Evolutionary conservation across 2,888 invertebrate species (phyloP).

Genomic region (Pinctada fucata): DNA sequence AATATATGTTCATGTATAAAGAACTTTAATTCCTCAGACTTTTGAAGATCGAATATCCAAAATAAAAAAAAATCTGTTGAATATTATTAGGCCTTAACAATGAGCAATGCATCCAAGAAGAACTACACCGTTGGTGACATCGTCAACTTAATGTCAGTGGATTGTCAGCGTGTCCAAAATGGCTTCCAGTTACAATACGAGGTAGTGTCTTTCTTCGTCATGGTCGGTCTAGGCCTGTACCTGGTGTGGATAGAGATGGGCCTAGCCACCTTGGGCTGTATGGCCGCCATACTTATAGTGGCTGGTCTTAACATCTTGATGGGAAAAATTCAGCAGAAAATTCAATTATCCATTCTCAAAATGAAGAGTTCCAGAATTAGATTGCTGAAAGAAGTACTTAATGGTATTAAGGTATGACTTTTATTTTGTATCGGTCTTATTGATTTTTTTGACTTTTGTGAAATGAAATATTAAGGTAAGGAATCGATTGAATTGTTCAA

Average conservation of each 20-base stretch:
- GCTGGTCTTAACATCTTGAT: conserved; percentile 79
- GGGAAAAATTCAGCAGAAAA: conserved; percentile 60
- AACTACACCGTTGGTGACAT: conserved; percentile 74
- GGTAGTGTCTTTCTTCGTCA: conserved; percentile 45
- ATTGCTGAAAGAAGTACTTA: conserved; percentile 73
- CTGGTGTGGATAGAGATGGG: conserved; percentile 78
- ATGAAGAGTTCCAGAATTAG: conserved; percentile 72
- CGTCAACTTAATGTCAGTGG: conserved; percentile 76
- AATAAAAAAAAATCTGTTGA: too few relatives aligned
- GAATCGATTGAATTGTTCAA: too few relatives aligned
- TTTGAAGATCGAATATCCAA: too few relatives aligned
- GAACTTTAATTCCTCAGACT: too few relatives aligned
- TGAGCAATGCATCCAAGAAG: conserved; percentile 70
- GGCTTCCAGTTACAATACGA: conserved; percentile 48
- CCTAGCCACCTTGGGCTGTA: conserved; percentile 90
- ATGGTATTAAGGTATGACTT: conserved; percentile 73
- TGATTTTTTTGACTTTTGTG: too few relatives aligned
- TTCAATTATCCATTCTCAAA: conserved; percentile 61
- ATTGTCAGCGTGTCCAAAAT: conserved; percentile 68
- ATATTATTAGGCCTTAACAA: conserved; percentile 65
- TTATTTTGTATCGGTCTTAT: too few relatives aligned
- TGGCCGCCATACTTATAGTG: conserved; percentile 93
- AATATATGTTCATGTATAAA: too few relatives aligned
- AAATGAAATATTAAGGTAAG: too few relatives aligned
- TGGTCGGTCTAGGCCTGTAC: conserved; percentile 59